Evolutionary conservation across 2,888 invertebrate genomes (phyloP), one percentile per base, ranked within the genome.

Genomic region (Temnothorax ravouxi): DNA sequence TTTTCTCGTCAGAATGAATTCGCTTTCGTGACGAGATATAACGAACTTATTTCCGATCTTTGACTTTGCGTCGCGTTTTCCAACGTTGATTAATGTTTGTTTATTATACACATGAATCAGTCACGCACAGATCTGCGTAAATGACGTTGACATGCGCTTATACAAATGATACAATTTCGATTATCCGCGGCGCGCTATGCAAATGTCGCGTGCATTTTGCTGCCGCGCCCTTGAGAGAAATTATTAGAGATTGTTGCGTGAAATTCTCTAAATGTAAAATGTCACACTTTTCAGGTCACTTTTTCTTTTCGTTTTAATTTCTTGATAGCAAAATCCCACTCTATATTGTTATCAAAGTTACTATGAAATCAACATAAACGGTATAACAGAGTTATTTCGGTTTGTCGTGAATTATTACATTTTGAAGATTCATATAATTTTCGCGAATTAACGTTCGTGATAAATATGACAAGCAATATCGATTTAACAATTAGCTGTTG

Each of bases 181-280:
- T 79, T 79, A 47, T 59, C 6, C 8, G 13, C n/a, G n/a, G n/a
- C n/a, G n/a, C n/a, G n/a, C 18, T 69, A n/a, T 47, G 44, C 59
- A 71, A 80, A 79, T 29, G 44, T 72, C 29, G 66, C 54, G 54
- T 77, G 76, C 66, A 54, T 15, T 80, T 71, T 47, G 25, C 34
- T 34, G 13, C 13, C 38, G 25, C 59, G 59, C 21, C 34, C 71
- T 59, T 61, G 71, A 80, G 13, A 21, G 13, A 59, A 44, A 59
- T 47, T 59, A 71, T 79, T 79, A 59, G 59, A 59, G 38, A 69
- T 47, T 41, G n/a, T 34, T 34, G 34, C 54, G 3, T n/a, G 38
- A 67, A 67, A 67, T 25, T 9, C 18, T 67, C 18, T 34, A 34
- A 34, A 71, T 25, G 13, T 38, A 25, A 80, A 71, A 80, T 44